Percentiles rank a stretch among this genome's conserved stretches.
phyloP scores from a whole-genome alignment of 2,888 invertebrate genomes.

The Cerceris ruficornis region DNA sequence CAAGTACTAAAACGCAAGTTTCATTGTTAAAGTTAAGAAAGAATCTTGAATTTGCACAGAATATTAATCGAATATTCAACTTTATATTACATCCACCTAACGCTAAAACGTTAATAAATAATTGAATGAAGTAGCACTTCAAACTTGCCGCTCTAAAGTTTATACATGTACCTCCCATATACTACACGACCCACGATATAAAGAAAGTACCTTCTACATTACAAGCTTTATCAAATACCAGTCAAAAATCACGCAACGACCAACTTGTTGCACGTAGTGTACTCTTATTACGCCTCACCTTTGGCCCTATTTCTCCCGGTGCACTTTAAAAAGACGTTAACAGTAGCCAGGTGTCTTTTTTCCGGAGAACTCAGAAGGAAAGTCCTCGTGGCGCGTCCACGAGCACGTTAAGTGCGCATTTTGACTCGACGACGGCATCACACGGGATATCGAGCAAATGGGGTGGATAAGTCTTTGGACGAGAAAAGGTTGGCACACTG shows the following conservation, averaged over 20 bases:
- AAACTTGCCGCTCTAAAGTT: no score
- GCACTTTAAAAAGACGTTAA: slow-evolving; percentile 10
- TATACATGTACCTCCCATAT: no score
- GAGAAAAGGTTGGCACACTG: slow-evolving; percentile 37
- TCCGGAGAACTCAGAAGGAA: slow-evolving; percentile 11
- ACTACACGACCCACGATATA: no score
- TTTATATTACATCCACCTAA: no score
- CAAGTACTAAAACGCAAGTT: no score
- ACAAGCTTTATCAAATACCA: no score
- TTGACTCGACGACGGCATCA: slow-evolving; percentile 32
- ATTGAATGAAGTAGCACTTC: no score
- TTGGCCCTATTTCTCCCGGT: slow-evolving; percentile 9
- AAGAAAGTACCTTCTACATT: no score
- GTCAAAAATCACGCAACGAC: slow-evolving; percentile 15
- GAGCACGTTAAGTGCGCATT: slow-evolving; percentile 37
- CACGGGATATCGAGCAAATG: slow-evolving; percentile 56
- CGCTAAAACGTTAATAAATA: no score
- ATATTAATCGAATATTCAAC: no score
- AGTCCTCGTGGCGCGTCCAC: slow-evolving; percentile 9
- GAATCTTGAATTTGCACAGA: no score
- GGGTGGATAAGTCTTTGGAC: slow-evolving; percentile 54
- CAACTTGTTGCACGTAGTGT: slow-evolving; percentile 48
- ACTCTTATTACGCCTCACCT: neutral
- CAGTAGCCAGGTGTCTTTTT: slow-evolving; percentile 20
- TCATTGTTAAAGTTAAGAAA: no score